Percentiles rank a stretch among this genome's conserved stretches.
These are phyloP conservation scores for Cyprinodon tularosa DNA, from an alignment of 2,113 vertebrate genomes.

Conservation along the genomic window DNA sequence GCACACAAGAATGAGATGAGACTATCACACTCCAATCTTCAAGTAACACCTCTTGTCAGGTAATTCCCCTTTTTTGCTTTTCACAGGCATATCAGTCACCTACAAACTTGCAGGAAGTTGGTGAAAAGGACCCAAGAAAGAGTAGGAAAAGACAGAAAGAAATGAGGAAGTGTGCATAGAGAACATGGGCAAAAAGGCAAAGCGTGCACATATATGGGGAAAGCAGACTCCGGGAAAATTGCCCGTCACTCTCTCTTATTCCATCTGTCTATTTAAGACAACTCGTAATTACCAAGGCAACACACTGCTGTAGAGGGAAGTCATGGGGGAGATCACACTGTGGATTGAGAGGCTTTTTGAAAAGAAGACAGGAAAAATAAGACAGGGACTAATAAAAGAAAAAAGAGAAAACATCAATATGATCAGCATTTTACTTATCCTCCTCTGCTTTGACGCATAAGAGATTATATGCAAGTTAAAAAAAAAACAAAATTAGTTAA, in stretches of 20 bases:
- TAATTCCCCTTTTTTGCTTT: constrained; percentile 51
- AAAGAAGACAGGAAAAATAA: constrained; percentile 26
- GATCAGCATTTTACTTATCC: constrained; percentile 43
- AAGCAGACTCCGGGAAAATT: constrained; percentile 71
- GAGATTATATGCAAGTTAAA: constrained; percentile 32
- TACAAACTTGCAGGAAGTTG: constrained; percentile 36
- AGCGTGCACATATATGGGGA: constrained; percentile 36
- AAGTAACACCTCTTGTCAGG: constrained; percentile 75
- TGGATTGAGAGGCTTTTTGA: constrained; percentile 55
- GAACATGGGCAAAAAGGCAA: constrained; percentile 25
- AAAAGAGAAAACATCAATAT: constrained; percentile 48
- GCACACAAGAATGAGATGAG: constrained; percentile 60
- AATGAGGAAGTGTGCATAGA: constrained; percentile 24
- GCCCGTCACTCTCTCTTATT: constrained; percentile 79
- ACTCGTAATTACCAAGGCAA: constrained; percentile 80
- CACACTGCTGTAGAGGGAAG: constrained; percentile 65
- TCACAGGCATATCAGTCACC: constrained; percentile 17
- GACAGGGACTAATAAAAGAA: constrained; percentile 47
- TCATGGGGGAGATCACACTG: constrained; percentile 64
- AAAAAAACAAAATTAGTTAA: constrained; percentile 21
- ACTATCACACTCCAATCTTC: constrained; percentile 47
- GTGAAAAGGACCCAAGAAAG: background rate
- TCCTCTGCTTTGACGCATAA: constrained; percentile 32
- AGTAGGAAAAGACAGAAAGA: constrained; percentile 4
- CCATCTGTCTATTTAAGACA: constrained; percentile 83